Percentiles rank a stretch among this genome's conserved stretches.
Conservation (phyloP, 2,113 vertebrate genomes). For the Neolamprologus longior region DNA sequence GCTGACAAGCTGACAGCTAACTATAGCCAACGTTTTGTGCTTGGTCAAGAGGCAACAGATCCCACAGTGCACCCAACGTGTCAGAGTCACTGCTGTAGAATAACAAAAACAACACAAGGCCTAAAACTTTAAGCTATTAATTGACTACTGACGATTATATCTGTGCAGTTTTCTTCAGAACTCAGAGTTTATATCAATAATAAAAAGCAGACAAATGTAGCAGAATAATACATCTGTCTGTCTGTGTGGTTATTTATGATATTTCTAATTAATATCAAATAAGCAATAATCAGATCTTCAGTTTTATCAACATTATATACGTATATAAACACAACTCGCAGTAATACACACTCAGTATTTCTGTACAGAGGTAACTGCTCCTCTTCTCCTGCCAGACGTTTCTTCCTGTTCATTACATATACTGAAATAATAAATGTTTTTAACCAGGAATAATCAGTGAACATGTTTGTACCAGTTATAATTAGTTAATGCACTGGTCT, state of each 20-base stretch:
- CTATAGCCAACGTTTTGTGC: constrained; percentile 28
- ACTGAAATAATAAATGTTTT: background rate
- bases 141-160: background rate
- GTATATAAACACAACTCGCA: background rate
- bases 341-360: background rate
- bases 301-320: background rate
- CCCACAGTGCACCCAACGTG: constrained; percentile 31
- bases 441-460: background rate
- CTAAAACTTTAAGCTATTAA: background rate
- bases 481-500: background rate
- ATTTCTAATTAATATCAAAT: background rate
- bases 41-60: constrained; percentile 39
- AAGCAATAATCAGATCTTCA: background rate
- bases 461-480: background rate
- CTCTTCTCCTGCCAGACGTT: background rate
- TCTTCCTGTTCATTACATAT: background rate
- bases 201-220: background rate
- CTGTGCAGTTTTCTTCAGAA: background rate
- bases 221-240: background rate
- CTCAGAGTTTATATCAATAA: background rate
- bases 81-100: constrained; percentile 41
- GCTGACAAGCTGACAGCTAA: constrained; percentile 33
- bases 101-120: constrained; percentile 5
- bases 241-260: background rate
- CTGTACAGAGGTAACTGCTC: background rate